Base-by-base conservation (phyloP, 1,140 invertebrate species). In the Aphis craccivora region DNA sequence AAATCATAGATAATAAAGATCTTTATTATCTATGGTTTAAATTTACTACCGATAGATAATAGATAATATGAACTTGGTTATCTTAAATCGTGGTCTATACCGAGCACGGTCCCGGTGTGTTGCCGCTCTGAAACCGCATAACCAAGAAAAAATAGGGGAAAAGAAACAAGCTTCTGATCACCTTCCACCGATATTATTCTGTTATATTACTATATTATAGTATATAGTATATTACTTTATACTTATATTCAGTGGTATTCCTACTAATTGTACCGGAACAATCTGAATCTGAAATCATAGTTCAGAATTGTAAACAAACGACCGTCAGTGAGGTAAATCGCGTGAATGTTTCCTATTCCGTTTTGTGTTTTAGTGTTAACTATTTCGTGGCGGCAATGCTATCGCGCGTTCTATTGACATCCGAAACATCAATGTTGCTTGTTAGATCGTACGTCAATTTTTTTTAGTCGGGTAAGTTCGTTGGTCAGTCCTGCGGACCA, bases 111-210 rank as follows among this genome's bases (percentile, higher is more conserved):
- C 20, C 45, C 87, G 48, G 51, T 40, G 60, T 43, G 90, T 91
- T 91, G 90, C 43, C 43, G n/a, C 55, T 76, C 90, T 83, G 90
- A 91, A 91, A 91, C 90, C 67, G 90, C 67, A 91, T 91, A 91
- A 91, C 90, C 90, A 48, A 25, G 30, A 90, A 76, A 81, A 91
- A 45, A 81, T n/a, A n/a, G 14, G 25, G 25, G 18, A 91, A 25
- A 67, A 86, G 30, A 86, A 86, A 40, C 84, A 30, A 86, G 30
- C 37, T 40, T 14, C 60, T 11, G 60, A 67, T 67, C 60, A 67
- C 60, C 4, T 30, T 6, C 11, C 60, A n/a, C 60, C 60, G 60
- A 76, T 76, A 18, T 76, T n/a, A 20, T n/a, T 18, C 60, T 40
- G 37, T 40, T 40, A 40, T 40, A 40, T 40, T 40, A 3, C n/a